Evolutionary conservation across 1,140 invertebrate genomes (phyloP), one percentile per base, ranked within the genome.

Genomic region (Wiebesia pumilae): DNA sequence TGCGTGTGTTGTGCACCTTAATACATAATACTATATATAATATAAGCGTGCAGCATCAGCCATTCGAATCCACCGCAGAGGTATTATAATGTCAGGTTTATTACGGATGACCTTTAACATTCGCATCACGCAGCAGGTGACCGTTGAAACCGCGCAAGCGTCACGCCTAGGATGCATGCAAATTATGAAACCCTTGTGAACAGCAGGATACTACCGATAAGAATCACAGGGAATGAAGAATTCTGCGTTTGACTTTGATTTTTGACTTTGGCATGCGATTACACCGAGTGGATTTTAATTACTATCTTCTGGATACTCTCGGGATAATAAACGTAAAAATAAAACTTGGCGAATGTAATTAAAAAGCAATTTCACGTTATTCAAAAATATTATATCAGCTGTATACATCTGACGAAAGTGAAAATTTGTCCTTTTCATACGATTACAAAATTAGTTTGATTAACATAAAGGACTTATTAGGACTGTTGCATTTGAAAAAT

Each of bases 201-300:
- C 77, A 79, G 47, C 77, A 58, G 77, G 77, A 54, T 62, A 81
- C 33, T n/a, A 38, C n/a, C 51, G 54, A 81, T 65, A 81, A 65
- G 33, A 1, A 40, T 82, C 80, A 35, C 69, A 16, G 69, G 3
- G 2, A 16, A 71, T 10, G 67, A 69, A n/a, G 69, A 6, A 24
- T 62, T 27, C 58, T 62, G 24, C 58, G 24, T 62, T 38, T 71
- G 69, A 71, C 35, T 38, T 71, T 71, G 69, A 71, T 71, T 71
- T 71, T 38, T 38, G 69, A 62, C 2, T 27, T 14, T 24, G 58
- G 58, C 27, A 24, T 10, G n/a, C 35, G 33, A 33, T 10, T 14
- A 27, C 58, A 27, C 58, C 33, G 19, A 38, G 21, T 71, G 30
- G 69, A 71, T 38, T 71, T 71, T 71, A 71, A 71, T 71, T 71